Evolutionary conservation across 1,140 invertebrate species (phyloP), one percentile per base, ranked within the genome.

Genomic region (Aphis gossypii): DNA sequence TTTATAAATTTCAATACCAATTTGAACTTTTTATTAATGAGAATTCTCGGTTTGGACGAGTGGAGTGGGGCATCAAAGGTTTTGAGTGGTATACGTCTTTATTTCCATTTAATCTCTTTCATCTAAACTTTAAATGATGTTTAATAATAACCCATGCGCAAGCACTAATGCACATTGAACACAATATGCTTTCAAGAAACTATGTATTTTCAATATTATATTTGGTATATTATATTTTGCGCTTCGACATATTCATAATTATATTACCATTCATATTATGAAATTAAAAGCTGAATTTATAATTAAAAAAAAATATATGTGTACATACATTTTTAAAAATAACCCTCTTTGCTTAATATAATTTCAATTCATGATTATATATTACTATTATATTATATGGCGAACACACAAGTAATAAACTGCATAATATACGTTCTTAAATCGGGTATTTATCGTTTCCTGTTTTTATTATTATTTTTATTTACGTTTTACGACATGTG

Each of bases 401-500:
- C 4, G n/a, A 35, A 18, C 5, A 76, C 5, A 76, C 4, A 1
- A n/a, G 60, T 35, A 35, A 76, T 76, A 76, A 76, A n/a, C 60
- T 76, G 60, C 11, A 76, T 76, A 76, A 76, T 76, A 76, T 76
- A 76, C 60, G 60, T n/a, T 35, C 60, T 76, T 11, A 30, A 76
- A 76, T 76, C 60, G 60, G 60, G 60, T 35, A 76, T 76, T 76
- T 76, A 76, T 35, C 60, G 60, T n/a, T 76, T 76, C 60, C n/a
- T 18, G 60, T 76, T 76, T 76, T 76, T 76, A n/a, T 76, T 76
- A 76, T 76, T 76, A 76, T n/a, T 76, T 76, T 76, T 76, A 76
- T 76, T 76, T 76, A 76, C n/a, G 60, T 76, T n/a, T 76, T n/a
- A 76, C 60, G 14, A 76, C 30, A 35, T 35, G 30, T n/a, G 14